Conservation (phyloP, 2,797 vertebrate species). For the Pipistrellus nathusii region DNA sequence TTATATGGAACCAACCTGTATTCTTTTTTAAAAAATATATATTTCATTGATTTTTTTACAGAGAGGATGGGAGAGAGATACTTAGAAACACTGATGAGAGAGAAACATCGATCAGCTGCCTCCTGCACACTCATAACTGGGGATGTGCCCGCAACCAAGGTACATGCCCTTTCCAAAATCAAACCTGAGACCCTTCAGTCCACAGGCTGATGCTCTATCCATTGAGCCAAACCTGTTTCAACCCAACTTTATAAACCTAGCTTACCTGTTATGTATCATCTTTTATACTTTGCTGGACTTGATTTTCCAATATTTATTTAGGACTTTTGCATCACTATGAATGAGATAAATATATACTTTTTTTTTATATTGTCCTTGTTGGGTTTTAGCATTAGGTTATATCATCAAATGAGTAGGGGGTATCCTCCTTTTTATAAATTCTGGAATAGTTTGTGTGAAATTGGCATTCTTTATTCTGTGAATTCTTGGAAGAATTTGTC, state of each 20-base stretch:
- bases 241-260: not conserved
- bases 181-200: too few relatives aligned
- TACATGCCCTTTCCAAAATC: too few relatives aligned
- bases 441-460: constrained; percentile 5
- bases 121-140: too few relatives aligned
- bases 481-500: constrained; percentile 5
- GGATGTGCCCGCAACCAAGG: too few relatives aligned
- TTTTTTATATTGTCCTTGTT: not conserved
- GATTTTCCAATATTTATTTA: constrained; percentile 16
- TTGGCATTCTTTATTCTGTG: constrained; percentile 9
- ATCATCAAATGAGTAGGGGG: not conserved
- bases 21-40: not conserved
- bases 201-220: too few relatives aligned
- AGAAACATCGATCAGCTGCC: too few relatives aligned
- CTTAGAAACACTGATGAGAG: too few relatives aligned
- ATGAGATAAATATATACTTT: not conserved
- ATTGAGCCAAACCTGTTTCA: too few relatives aligned
- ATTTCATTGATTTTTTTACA: too few relatives aligned
- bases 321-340: not conserved
- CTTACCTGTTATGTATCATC: not conserved
- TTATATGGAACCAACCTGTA: not conserved
- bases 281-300: constrained; percentile 10
- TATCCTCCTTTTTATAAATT: constrained; percentile 9
- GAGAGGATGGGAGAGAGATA: too few relatives aligned
- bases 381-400: not conserved